Base-by-base conservation (phyloP, 1,140 invertebrate species). In the Drosophila sproati region DNA sequence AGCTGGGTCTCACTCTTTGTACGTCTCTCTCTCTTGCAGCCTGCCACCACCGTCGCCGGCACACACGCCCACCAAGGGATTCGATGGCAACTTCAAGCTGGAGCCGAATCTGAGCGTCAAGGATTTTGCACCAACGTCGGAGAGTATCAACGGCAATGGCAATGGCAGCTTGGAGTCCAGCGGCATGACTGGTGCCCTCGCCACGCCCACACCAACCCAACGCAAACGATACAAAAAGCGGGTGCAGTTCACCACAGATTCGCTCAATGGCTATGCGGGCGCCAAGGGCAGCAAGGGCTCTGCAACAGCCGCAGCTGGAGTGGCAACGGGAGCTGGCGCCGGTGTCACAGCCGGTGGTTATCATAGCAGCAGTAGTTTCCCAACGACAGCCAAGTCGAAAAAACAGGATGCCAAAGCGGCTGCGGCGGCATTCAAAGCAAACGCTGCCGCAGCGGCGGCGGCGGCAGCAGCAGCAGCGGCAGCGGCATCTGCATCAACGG, bases 181-280 rank as follows among this genome's bases (percentile, higher is more conserved):
- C 31, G 78, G 48, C 5, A 35, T 50, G 39, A 66, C 72, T 3
- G 57, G 61, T 3, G 47, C 71, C 3, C 51, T 74, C 70, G 59
- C 67, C 68, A 80, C 82, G 76, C 72, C 86, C 47, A 91, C 87
- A 0, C 62, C 72, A 32, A 82, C 90, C 3, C 79, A 82, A n/a
- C 83, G 91, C n/a, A 92, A 91, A 52, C 91, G 92, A 29, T 91
- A 89, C 62, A 86, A 86, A 61, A 93, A 93, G 66, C 90, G 92
- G 0, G 92, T 93, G 34, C 92, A 93, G 12, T 93, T 93, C 69
- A 80, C 52, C 28, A 91, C 82, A 5, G 92, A 93, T 8, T 69
- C 83, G 0, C 76, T 92, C 8, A 93, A 93, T 32, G 92, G 92
- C 0, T 92, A 77, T 12, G 61, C 77, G 7, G 69, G 68, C 4